These are phyloP conservation scores for Solenopsis invicta DNA, from an alignment of 1,140 invertebrate species.

Conservation along the genomic window DNA sequence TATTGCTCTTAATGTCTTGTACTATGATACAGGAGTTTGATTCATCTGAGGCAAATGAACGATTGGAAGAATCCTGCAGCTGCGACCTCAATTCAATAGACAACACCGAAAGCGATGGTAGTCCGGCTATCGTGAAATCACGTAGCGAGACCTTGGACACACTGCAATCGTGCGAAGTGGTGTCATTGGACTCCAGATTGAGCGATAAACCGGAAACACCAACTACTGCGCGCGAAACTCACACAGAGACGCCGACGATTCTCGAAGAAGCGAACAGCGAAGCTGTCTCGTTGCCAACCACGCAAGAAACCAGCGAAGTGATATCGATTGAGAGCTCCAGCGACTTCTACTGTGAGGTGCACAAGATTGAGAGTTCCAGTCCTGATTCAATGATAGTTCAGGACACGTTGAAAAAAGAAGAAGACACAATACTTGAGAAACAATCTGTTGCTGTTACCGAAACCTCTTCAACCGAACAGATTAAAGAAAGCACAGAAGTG, in stretches of 20 bases:
- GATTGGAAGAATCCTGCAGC: constrained; percentile 86
- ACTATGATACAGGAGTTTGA: constrained; percentile 81
- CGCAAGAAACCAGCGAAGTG: constrained; percentile 82
- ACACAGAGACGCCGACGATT: constrained; percentile 81
- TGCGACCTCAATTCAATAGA: constrained; percentile 88
- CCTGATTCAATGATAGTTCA: constrained; percentile 77
- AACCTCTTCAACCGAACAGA: constrained; percentile 13
- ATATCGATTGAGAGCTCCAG: constrained; percentile 83
- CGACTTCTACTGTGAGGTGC: constrained; percentile 87
- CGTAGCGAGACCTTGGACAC: constrained; percentile 82
- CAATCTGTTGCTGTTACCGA: constrained; percentile 22
- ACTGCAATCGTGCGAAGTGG: constrained; percentile 86
- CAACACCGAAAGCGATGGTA: constrained; percentile 87
- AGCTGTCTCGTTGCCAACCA: constrained; percentile 78
- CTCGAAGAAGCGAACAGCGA: constrained; percentile 80
- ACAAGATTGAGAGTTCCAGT: constrained; percentile 80
- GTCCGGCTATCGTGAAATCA: constrained; percentile 86
- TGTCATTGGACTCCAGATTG: constrained; percentile 87
- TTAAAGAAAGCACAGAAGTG: constrained; percentile 48
- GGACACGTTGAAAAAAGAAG: constrained; percentile 75
- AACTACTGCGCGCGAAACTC: constrained; percentile 76
- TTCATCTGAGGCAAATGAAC: constrained; percentile 81
- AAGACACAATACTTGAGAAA: constrained; percentile 57
- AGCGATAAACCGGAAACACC: constrained; percentile 84
- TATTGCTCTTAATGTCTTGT: background rate